These are phyloP conservation scores for Eriosoma lanigerum DNA, from an alignment of 1,140 invertebrate genomes.

Conservation along the genomic window DNA sequence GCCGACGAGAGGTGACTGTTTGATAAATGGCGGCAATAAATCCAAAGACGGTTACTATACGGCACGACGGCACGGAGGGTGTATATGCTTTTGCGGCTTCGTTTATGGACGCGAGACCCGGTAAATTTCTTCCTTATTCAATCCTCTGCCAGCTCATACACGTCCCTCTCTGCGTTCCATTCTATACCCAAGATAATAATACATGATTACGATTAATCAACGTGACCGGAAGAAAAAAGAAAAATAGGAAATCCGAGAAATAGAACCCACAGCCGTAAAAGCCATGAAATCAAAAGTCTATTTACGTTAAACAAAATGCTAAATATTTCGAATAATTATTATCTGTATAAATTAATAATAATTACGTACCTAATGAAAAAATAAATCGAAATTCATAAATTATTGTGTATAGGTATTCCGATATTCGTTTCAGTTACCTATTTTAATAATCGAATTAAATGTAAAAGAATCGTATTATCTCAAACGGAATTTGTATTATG, in stretches of 20 bases:
- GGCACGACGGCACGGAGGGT: background rate
- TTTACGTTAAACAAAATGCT: too few relatives aligned
- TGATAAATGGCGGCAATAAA: conserved; percentile 41
- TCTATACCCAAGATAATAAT: conserved; percentile 20
- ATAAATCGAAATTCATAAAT: too few relatives aligned
- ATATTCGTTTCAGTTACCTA: too few relatives aligned
- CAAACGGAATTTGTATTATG: too few relatives aligned
- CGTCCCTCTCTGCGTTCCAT: background rate
- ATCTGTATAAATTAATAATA: too few relatives aligned
- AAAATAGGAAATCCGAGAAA: background rate
- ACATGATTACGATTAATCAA: conserved; percentile 43
- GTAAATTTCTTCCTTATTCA: conserved; percentile 50
- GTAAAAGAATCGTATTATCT: too few relatives aligned
- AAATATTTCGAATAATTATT: too few relatives aligned
- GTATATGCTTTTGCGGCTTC: conserved; percentile 25
- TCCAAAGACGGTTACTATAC: conserved; percentile 5
- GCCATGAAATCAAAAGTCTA: too few relatives aligned
- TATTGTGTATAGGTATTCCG: too few relatives aligned
- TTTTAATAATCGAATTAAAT: too few relatives aligned
- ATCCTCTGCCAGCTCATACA: background rate
- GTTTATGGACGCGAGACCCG: conserved; percentile 34
- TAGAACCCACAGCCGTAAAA: background rate
- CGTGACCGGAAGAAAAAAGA: background rate
- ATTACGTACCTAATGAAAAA: too few relatives aligned
- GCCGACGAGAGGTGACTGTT: conserved; percentile 39